Conservation (phyloP, 30 jellyfish, hydroid and myxozoan genomes). For the Turritopsis dohrnii region DNA sequence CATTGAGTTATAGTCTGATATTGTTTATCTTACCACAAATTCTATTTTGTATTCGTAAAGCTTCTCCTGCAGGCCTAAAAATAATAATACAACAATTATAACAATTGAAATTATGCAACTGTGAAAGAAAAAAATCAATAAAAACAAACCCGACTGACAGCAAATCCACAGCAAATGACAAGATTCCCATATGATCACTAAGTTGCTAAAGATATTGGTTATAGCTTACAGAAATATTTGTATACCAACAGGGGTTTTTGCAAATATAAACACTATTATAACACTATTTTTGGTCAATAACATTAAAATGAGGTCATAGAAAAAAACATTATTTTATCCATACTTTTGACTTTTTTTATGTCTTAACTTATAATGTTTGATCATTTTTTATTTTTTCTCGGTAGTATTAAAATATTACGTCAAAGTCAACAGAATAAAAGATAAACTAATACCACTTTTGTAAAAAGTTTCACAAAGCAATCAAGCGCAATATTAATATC, state of each 20-base stretch:
- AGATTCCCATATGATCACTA: conserved; percentile 8
- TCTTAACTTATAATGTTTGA: too few species aligned
- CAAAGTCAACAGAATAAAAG: neutral
- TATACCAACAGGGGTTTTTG: too few species aligned
- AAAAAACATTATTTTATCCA: too few species aligned
- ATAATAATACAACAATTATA: neutral
- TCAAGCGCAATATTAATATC: conserved; percentile 11
- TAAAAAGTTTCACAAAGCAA: conserved; percentile 11
- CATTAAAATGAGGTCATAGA: too few species aligned
- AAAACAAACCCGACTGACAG: neutral
- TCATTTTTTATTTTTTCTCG: too few species aligned
- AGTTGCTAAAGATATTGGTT: neutral
- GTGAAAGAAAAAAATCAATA: neutral
- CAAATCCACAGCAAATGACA: conserved; percentile 7
- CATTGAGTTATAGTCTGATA: too few species aligned
- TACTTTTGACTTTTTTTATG: too few species aligned
- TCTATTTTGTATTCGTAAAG: neutral
- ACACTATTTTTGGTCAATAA: too few species aligned
- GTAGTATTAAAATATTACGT: too few species aligned
- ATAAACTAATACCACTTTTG: conserved; percentile 19
- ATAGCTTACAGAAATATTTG: too few species aligned
- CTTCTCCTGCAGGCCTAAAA: conserved; percentile 13
- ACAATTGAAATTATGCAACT: neutral
- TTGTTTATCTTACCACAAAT: conserved; percentile 8
- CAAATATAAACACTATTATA: too few species aligned